phyloP scores from a whole-genome alignment of 1,140 invertebrate genomes.

The Cydia splendana region DNA sequence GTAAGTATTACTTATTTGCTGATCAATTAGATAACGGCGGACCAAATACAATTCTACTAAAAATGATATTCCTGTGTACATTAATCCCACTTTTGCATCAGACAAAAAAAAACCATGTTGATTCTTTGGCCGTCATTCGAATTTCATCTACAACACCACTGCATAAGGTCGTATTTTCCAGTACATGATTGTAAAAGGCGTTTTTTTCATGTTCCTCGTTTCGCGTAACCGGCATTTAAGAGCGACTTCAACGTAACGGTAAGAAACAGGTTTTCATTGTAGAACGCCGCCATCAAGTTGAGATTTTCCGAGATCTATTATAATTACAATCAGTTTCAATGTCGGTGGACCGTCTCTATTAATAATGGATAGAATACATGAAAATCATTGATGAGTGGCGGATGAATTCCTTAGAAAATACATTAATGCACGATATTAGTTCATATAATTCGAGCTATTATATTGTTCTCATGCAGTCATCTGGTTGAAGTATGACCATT shows the following conservation, averaged over 20 bases:
- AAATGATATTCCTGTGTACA: too few species aligned
- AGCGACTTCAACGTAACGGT: conserved; percentile 71
- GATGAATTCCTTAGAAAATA: not conserved
- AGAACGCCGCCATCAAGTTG: conserved; percentile 49
- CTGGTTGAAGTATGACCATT: too few species aligned
- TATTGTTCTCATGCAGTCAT: too few species aligned
- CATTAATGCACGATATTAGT: not conserved
- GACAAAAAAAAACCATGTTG: too few species aligned
- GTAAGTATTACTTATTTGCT: too few species aligned
- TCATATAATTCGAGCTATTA: too few species aligned
- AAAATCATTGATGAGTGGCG: not conserved
- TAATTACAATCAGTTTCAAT: conserved; percentile 5
- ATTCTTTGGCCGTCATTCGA: too few species aligned
- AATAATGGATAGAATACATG: not conserved
- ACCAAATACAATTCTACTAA: too few species aligned
- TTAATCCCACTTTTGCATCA: too few species aligned
- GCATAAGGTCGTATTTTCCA: not conserved
- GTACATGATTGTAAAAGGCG: not conserved
- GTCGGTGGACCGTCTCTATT: conserved; percentile 4
- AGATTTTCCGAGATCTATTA: conserved; percentile 62
- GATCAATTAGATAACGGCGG: too few species aligned
- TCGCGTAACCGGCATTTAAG: conserved; percentile 66
- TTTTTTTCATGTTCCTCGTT: conserved; percentile 37
- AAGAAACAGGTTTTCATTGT: conserved; percentile 69
- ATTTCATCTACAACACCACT: too few species aligned